These are phyloP conservation scores for Zhengitettix transpicula DNA, from an alignment of 2,888 invertebrate genomes.

Conservation along the genomic window DNA sequence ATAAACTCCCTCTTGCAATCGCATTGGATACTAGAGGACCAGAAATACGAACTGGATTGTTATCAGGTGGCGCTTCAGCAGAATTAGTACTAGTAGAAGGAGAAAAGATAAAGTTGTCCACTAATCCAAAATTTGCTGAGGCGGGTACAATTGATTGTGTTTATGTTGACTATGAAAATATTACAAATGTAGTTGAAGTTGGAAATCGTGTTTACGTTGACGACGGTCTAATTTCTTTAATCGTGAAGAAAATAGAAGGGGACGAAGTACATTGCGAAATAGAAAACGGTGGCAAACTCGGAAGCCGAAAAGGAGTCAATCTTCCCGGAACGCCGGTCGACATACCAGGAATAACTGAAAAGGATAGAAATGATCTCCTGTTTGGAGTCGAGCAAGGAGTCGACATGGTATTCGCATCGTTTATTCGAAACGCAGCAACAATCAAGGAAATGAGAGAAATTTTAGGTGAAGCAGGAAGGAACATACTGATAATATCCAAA, in stretches of 20 bases:
- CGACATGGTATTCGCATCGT: constrained; percentile 96
- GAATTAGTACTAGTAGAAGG: background rate
- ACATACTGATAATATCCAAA: constrained; percentile 92
- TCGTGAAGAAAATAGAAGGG: background rate
- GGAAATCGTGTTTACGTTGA: background rate
- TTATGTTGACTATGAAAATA: background rate
- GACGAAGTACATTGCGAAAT: constrained; percentile 29
- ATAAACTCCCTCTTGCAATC: constrained; percentile 31
- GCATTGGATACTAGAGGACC: constrained; percentile 45
- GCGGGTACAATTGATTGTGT: background rate
- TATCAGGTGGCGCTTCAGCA: constrained; percentile 26
- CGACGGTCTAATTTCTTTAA: background rate
- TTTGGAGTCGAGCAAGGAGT: constrained; percentile 85
- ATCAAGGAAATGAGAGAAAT: constrained; percentile 73
- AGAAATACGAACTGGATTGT: constrained; percentile 41
- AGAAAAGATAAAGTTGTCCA: background rate
- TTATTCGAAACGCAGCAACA: constrained; percentile 85
- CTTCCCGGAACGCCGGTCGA: constrained; percentile 91
- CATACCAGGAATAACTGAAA: constrained; percentile 91
- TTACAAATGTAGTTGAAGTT: background rate
- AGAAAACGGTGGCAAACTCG: constrained; percentile 89
- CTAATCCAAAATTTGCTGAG: background rate
- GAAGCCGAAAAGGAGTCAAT: constrained; percentile 93
- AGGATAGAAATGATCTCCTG: constrained; percentile 80
- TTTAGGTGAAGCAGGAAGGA: constrained; percentile 68